Conservation (phyloP, 2,888 invertebrate species). For the Cinara cedri region DNA sequence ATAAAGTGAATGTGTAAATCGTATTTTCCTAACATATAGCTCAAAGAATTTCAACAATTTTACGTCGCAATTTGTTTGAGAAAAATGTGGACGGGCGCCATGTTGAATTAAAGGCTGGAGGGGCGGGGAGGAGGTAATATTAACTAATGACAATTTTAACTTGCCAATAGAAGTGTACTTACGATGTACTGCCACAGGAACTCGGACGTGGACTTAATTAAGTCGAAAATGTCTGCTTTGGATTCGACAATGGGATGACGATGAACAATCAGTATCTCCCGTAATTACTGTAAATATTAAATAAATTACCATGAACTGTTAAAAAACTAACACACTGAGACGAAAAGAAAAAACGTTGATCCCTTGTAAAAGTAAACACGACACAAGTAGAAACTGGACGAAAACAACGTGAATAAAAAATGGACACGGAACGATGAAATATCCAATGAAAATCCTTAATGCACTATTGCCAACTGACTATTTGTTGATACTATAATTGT, state of each 20-base stretch:
- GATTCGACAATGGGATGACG: not conserved
- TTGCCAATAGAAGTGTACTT: constrained; percentile 20
- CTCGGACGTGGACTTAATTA: constrained; percentile 8
- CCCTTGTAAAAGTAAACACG: not conserved
- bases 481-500: no score
- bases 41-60: no score
- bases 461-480: constrained; percentile 17
- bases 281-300: not conserved
- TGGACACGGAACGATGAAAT: constrained; percentile 36
- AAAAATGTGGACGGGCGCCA: constrained; percentile 20
- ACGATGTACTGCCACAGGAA: constrained; percentile 40
- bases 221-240: constrained; percentile 25
- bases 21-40: no score
- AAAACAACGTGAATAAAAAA: constrained; percentile 36
- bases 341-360: not conserved
- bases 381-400: not conserved
- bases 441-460: constrained; percentile 33
- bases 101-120: constrained; percentile 1
- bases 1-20: no score
- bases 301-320: not conserved
- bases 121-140: not conserved
- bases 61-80: not conserved
- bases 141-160: not conserved
- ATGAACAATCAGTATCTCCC: not conserved
- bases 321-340: not conserved